Base-by-base conservation (phyloP, 2,113 vertebrate species). In the Mixornis gularis region DNA sequence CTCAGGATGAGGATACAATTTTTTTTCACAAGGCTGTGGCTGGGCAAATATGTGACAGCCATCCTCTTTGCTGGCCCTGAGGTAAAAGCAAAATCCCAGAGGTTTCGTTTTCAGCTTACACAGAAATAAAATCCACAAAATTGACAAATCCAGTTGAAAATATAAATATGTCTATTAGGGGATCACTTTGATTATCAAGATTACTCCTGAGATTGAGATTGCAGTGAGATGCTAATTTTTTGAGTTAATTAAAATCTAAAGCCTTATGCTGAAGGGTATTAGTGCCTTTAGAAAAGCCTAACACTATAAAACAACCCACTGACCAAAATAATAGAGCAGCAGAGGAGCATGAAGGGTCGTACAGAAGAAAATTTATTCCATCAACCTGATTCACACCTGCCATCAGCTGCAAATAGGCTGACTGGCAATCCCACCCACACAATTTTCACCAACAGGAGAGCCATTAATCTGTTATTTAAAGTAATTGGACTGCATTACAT, bases 381-480 rank as follows among this genome's bases (percentile, higher is more conserved):
- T 95, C 62, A 49, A 95, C 93, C 81, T 93, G 93, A 92, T 95
- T 97, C 96, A 93, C 95, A 97, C 94, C 96, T 97, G 94, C 94
- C 96, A 95, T 79, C 94, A 94, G 89, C 94, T 94, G 92, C 89
- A 95, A 94, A 94, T 29, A 84, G 89, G 91, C 95, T 91, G 65
- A 80, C 68, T 94, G 82, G 52, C 92, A 95, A 72, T 30, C 72
- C 55, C 46, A 91, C 77, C 36, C 53, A 89, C 78, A n/a, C 86
- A 69, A 92, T 77, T 71, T 76, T 76, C 84, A 82, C 89, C 49
- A 81, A 58, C 58, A 66, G 59, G 52, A 77, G 81, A 73, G 68
- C 40, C 74, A 94, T 93, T 92, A 92, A 87, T 73, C 92, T 77
- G 55, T 82, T 89, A 87, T 82, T 94, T 63, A 63, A 72, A 82